phyloP scores from a whole-genome alignment of 2,113 vertebrate species.

The Piprites chloris region DNA sequence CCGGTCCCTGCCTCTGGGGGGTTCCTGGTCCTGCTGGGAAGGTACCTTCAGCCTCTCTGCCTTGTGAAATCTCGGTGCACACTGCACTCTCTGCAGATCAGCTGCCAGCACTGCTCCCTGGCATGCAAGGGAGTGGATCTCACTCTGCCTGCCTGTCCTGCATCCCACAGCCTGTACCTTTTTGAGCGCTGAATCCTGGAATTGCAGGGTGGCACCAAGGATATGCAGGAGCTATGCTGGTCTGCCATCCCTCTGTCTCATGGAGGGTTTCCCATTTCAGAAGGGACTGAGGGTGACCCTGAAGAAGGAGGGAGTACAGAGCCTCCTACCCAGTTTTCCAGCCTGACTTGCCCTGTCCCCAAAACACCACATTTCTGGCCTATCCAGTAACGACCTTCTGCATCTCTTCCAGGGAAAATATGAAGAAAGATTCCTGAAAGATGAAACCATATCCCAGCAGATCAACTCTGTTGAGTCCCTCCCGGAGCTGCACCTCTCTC shows the following conservation, averaged over 20 bases:
- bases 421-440: conserved; percentile 79
- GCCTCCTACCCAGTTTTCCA: rapidly evolving
- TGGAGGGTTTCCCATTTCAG: background rate
- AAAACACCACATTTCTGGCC: rapidly evolving
- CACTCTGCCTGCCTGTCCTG: rapidly evolving
- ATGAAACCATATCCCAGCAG: conserved; percentile 71
- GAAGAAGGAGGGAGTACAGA: background rate
- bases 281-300: background rate
- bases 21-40: background rate
- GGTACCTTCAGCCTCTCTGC: background rate
- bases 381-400: background rate
- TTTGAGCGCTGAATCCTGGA: rapidly evolving
- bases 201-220: background rate
- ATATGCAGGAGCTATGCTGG: rapidly evolving
- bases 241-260: background rate
- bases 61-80: background rate
- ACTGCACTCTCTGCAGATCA: rapidly evolving
- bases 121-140: background rate
- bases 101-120: background rate
- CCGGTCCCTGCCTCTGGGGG: background rate
- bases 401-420: conserved; percentile 73
- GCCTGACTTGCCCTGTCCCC: background rate
- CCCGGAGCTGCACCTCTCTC: conserved; percentile 33
- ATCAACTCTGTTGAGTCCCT: conserved; percentile 64
- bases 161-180: background rate